Percentiles rank a stretch among this genome's conserved stretches.
Conservation (phyloP, 2,888 invertebrate genomes). For the Dryadula phaetusa region DNA sequence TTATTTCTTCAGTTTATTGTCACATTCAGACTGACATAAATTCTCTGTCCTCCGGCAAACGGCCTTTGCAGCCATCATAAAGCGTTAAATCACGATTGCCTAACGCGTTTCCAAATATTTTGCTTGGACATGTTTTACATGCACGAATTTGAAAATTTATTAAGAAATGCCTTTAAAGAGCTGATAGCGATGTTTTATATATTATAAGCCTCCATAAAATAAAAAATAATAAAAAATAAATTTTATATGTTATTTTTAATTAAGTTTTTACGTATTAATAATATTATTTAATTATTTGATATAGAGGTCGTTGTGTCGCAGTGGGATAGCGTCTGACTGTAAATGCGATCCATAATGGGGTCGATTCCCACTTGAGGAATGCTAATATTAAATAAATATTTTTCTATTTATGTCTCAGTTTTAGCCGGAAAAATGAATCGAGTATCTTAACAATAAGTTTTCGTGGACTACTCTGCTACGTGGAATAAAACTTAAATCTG, state of each 20-base stretch:
- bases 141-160: slow-evolving; percentile 11
- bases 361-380: no score
- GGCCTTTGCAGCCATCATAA: slow-evolving; percentile 61
- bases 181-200: not conserved
- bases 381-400: no score
- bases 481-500: no score
- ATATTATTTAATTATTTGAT: no score
- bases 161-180: not conserved
- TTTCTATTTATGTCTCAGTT: no score
- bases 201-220: not conserved
- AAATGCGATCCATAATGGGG: no score
- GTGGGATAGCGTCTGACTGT: no score
- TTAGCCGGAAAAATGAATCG: no score
- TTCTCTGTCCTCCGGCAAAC: slow-evolving; percentile 61
- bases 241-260: not conserved
- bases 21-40: slow-evolving; percentile 58
- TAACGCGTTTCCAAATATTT: slow-evolving; percentile 47
- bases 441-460: no score
- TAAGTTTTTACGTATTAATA: not conserved
- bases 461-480: no score
- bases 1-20: slow-evolving; percentile 59
- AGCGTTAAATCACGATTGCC: slow-evolving; percentile 67
- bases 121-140: slow-evolving; percentile 25
- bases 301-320: no score
- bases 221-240: not conserved